A percentile compares a stretch with the other conserved stretches of the same genome.
Evolutionary conservation across 2,888 invertebrate genomes (phyloP).

Genomic region (Pterobdella sp.): DNA sequence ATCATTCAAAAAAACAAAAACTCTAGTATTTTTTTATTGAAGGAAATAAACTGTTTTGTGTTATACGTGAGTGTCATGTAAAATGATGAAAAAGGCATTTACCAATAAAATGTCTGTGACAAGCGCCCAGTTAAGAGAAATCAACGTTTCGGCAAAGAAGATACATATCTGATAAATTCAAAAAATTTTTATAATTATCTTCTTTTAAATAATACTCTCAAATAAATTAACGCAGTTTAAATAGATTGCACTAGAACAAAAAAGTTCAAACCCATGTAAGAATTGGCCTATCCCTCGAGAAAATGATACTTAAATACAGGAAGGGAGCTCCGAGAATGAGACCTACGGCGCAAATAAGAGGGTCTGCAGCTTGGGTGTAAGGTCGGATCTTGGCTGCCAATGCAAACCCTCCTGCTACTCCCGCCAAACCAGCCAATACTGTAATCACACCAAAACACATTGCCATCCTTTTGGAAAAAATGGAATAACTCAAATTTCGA

Average conservation of each 20-base stretch:
- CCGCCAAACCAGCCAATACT: conserved; percentile 81
- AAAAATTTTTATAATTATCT: conserved; percentile 38
- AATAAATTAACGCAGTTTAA: background rate
- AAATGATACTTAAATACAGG: conserved; percentile 68
- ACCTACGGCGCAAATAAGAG: conserved; percentile 82
- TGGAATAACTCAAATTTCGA: too few species aligned
- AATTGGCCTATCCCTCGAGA: conserved; percentile 60
- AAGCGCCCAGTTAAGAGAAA: conserved; percentile 95
- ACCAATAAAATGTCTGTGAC: conserved; percentile 95
- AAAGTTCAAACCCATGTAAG: conserved; percentile 60
- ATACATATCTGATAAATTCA: conserved; percentile 49
- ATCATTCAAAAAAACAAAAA: background rate
- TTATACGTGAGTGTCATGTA: background rate
- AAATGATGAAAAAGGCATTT: conserved; percentile 44
- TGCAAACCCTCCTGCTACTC: conserved; percentile 78
- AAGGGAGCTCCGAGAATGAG: conserved; percentile 77
- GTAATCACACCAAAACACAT: conserved; percentile 76
- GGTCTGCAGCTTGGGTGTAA: conserved; percentile 63
- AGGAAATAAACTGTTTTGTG: background rate
- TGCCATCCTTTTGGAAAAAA: background rate
- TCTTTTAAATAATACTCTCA: too few species aligned
- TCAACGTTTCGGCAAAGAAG: conserved; percentile 56
- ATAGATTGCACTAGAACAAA: background rate
- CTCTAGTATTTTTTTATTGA: too few species aligned
- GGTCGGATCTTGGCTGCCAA: conserved; percentile 43